Conservation (phyloP, 2,797 vertebrate genomes). For the Acrocephalus scirpaceus region DNA sequence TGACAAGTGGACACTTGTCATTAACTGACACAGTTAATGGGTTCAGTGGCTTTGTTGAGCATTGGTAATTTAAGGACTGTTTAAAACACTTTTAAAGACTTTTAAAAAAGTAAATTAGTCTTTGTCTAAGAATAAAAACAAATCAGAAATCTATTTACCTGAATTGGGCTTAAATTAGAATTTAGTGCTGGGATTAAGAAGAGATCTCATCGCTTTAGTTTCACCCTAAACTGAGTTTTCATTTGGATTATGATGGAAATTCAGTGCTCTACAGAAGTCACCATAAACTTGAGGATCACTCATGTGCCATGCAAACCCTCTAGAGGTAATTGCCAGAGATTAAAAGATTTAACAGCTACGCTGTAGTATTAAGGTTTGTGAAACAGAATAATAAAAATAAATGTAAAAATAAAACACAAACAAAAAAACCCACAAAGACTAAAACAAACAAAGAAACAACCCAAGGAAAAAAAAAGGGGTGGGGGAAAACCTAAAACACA, state of each 20-base stretch:
- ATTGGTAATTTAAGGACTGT: neutral
- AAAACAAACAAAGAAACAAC: neutral
- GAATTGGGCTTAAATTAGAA: neutral
- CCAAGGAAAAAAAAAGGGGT: neutral
- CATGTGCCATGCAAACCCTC: neutral
- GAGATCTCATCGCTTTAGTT: neutral
- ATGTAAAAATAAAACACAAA: neutral
- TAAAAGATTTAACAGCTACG: neutral
- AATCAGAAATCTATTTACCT: neutral
- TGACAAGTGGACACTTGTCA: neutral
- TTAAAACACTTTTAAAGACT: neutral
- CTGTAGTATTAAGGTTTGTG: neutral
- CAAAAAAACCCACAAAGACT: too few relatives aligned
- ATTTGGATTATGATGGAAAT: neutral
- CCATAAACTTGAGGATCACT: neutral
- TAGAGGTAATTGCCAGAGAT: neutral
- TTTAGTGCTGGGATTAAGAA: neutral
- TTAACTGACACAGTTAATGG: neutral
- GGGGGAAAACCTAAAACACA: neutral
- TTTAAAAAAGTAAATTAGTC: neutral
- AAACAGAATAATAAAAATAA: neutral
- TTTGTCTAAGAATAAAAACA: neutral
- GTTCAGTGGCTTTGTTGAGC: neutral
- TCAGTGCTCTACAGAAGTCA: neutral
- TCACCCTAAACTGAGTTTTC: neutral